Evolutionary conservation across 2,113 vertebrate species (phyloP).

Genomic region (Nesospiza acunhae): DNA sequence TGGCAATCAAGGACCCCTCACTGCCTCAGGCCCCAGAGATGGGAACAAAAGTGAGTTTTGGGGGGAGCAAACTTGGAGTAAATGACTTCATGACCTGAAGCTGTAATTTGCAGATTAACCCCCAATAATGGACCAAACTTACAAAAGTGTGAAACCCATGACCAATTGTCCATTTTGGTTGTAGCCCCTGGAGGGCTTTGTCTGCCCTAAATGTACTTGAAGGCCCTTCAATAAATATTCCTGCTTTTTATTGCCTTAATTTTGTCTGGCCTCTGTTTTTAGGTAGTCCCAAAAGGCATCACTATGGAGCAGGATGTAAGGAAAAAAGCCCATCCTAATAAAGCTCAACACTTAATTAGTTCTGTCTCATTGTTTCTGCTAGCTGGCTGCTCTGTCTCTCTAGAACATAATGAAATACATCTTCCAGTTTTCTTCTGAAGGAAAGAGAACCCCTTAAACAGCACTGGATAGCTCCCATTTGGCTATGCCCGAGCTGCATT

Average conservation of each 20-base stretch:
- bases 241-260: not conserved
- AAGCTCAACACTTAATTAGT: not conserved
- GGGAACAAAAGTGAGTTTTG: not conserved
- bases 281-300: not conserved
- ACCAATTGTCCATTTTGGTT: not conserved
- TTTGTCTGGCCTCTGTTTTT: not conserved
- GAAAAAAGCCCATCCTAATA: not conserved
- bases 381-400: not conserved
- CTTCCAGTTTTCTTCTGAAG: not conserved
- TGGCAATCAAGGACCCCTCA: not conserved
- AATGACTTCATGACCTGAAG: not conserved
- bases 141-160: not conserved
- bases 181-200: accelerated
- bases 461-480: not conserved
- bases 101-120: not conserved
- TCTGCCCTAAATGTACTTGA: not conserved
- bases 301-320: accelerated
- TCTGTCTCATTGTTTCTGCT: not conserved
- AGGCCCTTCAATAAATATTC: accelerated
- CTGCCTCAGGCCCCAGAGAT: not conserved
- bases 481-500: not conserved
- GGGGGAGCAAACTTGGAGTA: not conserved
- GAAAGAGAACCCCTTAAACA: not conserved
- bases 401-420: not conserved
- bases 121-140: not conserved